Evolutionary conservation across 2,888 invertebrate genomes (phyloP).

Genomic region (Latrodectus hesperus): DNA sequence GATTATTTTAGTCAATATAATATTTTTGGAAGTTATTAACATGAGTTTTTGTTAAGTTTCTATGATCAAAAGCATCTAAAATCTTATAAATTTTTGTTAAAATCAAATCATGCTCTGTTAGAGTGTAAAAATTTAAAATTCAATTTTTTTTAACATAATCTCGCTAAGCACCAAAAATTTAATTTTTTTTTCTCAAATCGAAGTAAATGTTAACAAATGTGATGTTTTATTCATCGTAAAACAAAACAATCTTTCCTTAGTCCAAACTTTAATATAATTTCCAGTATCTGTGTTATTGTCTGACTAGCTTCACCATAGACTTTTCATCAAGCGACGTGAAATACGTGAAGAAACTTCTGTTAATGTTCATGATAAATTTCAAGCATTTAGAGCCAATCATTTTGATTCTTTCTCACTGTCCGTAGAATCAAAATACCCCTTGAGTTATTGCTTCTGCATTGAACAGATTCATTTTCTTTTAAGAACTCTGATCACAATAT

Average conservation of each 20-base stretch:
- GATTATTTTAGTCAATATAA: too few relatives aligned
- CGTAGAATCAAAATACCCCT: not conserved
- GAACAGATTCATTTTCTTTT: constrained; percentile 10
- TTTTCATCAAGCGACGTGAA: constrained; percentile 9
- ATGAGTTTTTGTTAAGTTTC: too few relatives aligned
- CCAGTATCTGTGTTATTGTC: constrained; percentile 12
- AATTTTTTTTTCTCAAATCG: too few relatives aligned
- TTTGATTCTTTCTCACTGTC: too few relatives aligned
- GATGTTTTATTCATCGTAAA: not conserved
- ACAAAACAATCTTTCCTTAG: not conserved
- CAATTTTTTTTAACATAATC: too few relatives aligned
- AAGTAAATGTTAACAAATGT: too few relatives aligned
- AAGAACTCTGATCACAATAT: constrained; percentile 23
- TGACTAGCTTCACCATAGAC: constrained; percentile 59
- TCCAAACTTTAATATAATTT: not conserved
- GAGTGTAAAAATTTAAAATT: too few relatives aligned
- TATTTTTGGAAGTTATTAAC: too few relatives aligned
- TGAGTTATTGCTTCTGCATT: constrained; percentile 21
- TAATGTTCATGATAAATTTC: not conserved
- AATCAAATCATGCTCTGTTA: too few relatives aligned
- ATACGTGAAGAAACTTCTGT: not conserved
- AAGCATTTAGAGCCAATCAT: not conserved
- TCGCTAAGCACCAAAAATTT: too few relatives aligned
- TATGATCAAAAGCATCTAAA: too few relatives aligned
- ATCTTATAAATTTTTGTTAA: too few relatives aligned